Conservation (phyloP, 1,140 invertebrate species). For the Anastatus disparis region DNA sequence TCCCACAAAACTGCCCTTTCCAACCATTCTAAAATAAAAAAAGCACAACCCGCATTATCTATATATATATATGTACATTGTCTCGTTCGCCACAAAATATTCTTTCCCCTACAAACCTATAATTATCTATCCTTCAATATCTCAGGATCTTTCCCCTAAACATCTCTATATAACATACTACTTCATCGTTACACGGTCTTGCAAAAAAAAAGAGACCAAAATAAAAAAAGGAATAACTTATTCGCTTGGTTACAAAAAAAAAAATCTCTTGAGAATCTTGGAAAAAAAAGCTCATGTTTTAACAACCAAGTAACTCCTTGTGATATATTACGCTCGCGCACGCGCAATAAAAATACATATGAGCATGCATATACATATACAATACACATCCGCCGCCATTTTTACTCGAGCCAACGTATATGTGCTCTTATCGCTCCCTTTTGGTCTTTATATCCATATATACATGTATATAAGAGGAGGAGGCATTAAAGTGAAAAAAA, state of each 20-base stretch:
- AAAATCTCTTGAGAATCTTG: background rate
- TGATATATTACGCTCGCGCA: constrained; percentile 29
- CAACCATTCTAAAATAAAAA: no score
- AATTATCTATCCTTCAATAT: constrained; percentile 25
- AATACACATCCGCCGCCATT: constrained; percentile 12
- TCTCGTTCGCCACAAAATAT: constrained; percentile 26
- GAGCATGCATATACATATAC: background rate
- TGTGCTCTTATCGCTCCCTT: constrained; percentile 1
- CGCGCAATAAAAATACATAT: background rate
- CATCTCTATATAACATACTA: constrained; percentile 27
- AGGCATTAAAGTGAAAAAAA: no score
- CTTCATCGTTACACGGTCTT: no score
- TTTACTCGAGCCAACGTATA: background rate
- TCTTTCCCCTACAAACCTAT: background rate
- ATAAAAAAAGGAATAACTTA: no score
- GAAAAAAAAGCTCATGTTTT: background rate
- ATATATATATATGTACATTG: constrained; percentile 17
- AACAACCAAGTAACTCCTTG: constrained; percentile 12
- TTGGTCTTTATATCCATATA: constrained; percentile 29
- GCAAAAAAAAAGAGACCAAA: no score
- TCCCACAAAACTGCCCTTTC: no score
- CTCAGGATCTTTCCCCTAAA: constrained; percentile 13
- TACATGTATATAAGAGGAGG: background rate
- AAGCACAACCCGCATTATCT: background rate
- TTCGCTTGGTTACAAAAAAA: no score